Evolutionary conservation across 1,140 invertebrate species (phyloP), one percentile per base, ranked within the genome.

Genomic region (Anoplophora glabripennis): DNA sequence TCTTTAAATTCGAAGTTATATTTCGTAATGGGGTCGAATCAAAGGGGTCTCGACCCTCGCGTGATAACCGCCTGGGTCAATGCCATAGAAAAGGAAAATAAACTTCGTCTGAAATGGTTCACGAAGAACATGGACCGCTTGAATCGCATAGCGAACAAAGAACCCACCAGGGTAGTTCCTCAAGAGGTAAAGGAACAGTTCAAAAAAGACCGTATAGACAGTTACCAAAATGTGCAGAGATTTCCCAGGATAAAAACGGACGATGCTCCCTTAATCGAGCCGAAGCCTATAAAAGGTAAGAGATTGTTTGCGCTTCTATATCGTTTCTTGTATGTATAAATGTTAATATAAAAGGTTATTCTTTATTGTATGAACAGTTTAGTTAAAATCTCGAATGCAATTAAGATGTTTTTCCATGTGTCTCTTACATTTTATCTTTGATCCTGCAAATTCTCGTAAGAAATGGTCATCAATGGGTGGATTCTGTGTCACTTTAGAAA

Each of bases 101-200:
- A 41, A 35, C 51, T 72, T 5, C 61, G 69, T 9, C 37, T 66
- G 8, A 64, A 63, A 53, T 72, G 71, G 71, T 72, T 72, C 54
- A 57, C 53, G 46, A 67, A 51, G 40, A 68, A 72, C 52, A 68
- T 70, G 45, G 53, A 56, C 14, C 45, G 65, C 10, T 55, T 72
- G 37, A 66, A 67, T 17, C 66, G 66, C 40, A 65, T 65, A 15
- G 61, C 65, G 7, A 68, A 68, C 18, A 63, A 64, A 35, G 51
- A 58, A 11, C 57, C 53, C 7, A 46, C 56, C 8, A 63, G 61
- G 40, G 55, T 34, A 36, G 69, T 72, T n/a, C 59, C 66, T 1
- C 58, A 70, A 21, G 63, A 70, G 48, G 33, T 66, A 3, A 61
- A 65, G 49, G 68, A 68, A 17, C 47, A 68, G 54, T 44, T 71